Base-by-base conservation (phyloP, 2,797 vertebrate species). In the Lateolabrax maculatus region DNA sequence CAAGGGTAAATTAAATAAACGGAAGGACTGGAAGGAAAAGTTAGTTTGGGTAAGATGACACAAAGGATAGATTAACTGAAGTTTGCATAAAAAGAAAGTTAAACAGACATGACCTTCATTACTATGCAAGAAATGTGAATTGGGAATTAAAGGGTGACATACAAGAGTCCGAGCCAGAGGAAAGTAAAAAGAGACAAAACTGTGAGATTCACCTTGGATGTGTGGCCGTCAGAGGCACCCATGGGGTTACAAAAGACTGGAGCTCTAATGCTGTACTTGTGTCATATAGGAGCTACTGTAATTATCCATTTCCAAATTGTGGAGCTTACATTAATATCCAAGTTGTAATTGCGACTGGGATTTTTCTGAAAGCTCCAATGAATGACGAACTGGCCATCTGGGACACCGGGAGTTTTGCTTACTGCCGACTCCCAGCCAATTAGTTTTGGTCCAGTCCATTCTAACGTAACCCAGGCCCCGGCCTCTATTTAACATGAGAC, bases 91-190 rank as follows among this genome's bases (percentile, higher is more conserved):
- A 77, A 77, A 55, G 49, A 64, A 69, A 9, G 19, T 66, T 51
- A 68, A 60, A 56, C 27, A 65, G 69, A 72, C 34, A 37, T 31
- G 29, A 81, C 48, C 46, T 77, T 71, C 52, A 58, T 75, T 78
- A 57, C 7, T 12, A 61, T 75, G 34, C 27, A 37, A 27, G 60
- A 71, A 49, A 67, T 60, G 25, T 31, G 21, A 74, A 71, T 25
- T 60, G 36, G 56, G 44, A 65, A 74, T 60, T 34, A 79, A 23
- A 56, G 10, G 25, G 23, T 21, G 46, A 61, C 4, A 56, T 16
- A 39, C 23, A 51, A 29, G 18, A 56, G 61, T 66, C 37, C 3
- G 39, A 70, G 18, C 23, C 18, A 15, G 44, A 44, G 41, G 43
- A 58, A 53, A 51, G 19, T 16, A 39, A 44, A 52, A 56, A 21